Evolutionary conservation across 2,888 invertebrate species (phyloP).

Genomic region (Sarcophaga subvicina): DNA sequence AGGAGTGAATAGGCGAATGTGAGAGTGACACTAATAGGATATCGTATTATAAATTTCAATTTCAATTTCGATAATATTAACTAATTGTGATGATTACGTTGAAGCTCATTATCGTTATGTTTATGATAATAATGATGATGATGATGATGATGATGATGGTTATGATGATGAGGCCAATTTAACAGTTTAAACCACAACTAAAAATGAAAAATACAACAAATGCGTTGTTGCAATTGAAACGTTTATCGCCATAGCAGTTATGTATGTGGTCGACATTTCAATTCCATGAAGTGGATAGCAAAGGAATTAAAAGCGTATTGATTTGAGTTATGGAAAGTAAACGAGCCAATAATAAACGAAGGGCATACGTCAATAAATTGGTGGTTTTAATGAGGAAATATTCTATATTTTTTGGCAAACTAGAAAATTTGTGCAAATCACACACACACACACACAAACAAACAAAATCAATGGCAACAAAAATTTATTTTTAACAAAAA

Average conservation of each 20-base stretch:
- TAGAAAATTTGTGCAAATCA: too few relatives aligned
- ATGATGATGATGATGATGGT: not conserved
- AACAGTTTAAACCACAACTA: slow-evolving; percentile 41
- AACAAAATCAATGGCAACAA: too few relatives aligned
- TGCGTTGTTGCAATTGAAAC: not conserved
- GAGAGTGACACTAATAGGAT: slow-evolving; percentile 34
- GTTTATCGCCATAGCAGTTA: not conserved
- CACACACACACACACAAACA: too few relatives aligned
- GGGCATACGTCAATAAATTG: too few relatives aligned
- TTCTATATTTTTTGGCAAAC: too few relatives aligned
- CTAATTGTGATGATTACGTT: slow-evolving; percentile 18
- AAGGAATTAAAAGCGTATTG: not conserved
- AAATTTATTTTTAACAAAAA: too few relatives aligned
- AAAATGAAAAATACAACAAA: slow-evolving; percentile 10
- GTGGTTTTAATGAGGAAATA: too few relatives aligned
- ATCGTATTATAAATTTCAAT: slow-evolving; percentile 38
- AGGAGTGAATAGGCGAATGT: not conserved
- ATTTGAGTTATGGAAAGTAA: not conserved
- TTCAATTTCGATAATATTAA: slow-evolving; percentile 45
- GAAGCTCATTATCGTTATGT: not conserved
- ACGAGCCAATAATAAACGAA: not conserved
- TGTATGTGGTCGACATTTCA: not conserved
- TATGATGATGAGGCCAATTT: slow-evolving; percentile 26
- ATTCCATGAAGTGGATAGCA: not conserved
- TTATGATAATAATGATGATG: not conserved